A percentile compares a stretch with the other conserved stretches of the same genome.
Evolutionary conservation across 2,797 vertebrate species (phyloP).

Genomic region (Pithecia hirsuta): DNA sequence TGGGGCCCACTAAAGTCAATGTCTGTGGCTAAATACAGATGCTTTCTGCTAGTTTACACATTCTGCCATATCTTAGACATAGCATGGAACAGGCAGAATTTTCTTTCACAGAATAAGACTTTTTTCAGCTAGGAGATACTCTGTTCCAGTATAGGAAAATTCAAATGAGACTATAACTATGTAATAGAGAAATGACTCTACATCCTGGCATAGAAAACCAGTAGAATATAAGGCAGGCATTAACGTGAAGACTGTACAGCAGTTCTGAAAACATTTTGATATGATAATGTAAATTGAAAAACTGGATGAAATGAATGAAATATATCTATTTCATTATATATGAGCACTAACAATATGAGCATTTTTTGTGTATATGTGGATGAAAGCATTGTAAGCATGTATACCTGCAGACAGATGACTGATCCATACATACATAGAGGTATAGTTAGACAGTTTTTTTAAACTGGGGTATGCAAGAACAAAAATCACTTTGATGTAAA

Average conservation of each 20-base stretch:
- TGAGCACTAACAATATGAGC: not conserved
- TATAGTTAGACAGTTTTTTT: not conserved
- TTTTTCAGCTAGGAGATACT: not conserved
- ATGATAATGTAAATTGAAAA: fast-evolving
- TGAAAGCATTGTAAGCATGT: fast-evolving
- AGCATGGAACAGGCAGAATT: fast-evolving
- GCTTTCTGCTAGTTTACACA: too few relatives aligned
- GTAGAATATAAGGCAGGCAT: too few relatives aligned
- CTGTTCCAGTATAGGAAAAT: not conserved
- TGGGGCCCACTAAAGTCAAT: fast-evolving
- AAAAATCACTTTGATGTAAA: not conserved
- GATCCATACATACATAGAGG: not conserved
- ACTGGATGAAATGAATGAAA: not conserved
- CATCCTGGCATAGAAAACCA: not conserved
- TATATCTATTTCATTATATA: not conserved
- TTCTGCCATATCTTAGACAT: fast-evolving
- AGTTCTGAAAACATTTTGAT: not conserved
- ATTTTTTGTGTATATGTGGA: not conserved
- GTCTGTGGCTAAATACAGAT: not conserved
- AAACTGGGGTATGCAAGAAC: not conserved
- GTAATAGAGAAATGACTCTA: not conserved
- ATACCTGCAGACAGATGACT: not conserved
- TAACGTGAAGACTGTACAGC: not conserved
- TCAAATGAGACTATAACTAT: not conserved
- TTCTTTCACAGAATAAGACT: not conserved